These are phyloP conservation scores for Antheraea pernyi DNA, from an alignment of 1,140 invertebrate genomes.

Conservation along the genomic window DNA sequence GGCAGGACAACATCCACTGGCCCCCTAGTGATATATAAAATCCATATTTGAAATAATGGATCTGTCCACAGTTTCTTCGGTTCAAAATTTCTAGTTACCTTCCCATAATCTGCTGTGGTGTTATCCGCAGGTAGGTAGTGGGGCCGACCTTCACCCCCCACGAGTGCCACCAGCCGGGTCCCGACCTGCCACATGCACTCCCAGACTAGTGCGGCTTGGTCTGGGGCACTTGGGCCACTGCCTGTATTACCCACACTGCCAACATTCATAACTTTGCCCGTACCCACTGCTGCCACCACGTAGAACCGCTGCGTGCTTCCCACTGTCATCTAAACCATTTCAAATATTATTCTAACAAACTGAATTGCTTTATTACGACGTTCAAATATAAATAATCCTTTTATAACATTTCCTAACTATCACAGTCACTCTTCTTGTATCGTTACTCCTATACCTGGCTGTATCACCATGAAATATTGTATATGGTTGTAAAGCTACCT, in stretches of 20 bases:
- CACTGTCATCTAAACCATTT: conserved; percentile 82
- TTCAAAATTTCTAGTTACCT: conserved; percentile 17
- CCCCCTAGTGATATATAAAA: too few species aligned
- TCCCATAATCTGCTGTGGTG: conserved; percentile 71
- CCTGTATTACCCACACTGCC: neutral
- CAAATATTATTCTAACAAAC: neutral
- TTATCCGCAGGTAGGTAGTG: conserved; percentile 56
- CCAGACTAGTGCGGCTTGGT: conserved; percentile 83
- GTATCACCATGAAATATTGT: too few species aligned
- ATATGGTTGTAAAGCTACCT: too few species aligned
- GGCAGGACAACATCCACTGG: too few species aligned
- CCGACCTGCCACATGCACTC: conserved; percentile 93
- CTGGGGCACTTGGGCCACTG: conserved; percentile 13
- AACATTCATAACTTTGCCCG: neutral
- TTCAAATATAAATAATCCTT: too few species aligned
- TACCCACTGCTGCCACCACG: conserved; percentile 80
- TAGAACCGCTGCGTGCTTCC: conserved; percentile 89
- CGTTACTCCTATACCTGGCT: too few species aligned
- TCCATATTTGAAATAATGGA: too few species aligned
- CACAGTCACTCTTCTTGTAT: too few species aligned
- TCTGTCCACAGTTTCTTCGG: too few species aligned
- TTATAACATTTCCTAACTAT: too few species aligned
- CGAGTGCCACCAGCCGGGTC: conserved; percentile 86
- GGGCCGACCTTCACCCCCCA: conserved; percentile 54
- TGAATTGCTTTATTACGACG: too few species aligned